These are phyloP conservation scores for Pediacus dermestoides DNA, from an alignment of 2,888 invertebrate species.

Conservation along the genomic window DNA sequence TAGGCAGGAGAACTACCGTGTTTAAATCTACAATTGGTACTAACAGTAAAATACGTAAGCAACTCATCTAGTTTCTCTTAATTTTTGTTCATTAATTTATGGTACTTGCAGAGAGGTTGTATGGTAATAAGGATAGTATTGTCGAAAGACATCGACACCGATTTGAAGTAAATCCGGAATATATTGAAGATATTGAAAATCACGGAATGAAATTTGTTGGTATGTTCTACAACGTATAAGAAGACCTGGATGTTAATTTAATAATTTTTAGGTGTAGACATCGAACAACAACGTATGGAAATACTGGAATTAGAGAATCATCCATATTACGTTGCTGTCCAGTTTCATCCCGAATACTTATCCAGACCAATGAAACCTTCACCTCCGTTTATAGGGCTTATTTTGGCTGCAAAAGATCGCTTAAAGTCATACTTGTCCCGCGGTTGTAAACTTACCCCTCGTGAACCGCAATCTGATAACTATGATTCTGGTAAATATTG, in stretches of 20 bases:
- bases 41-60: conserved; percentile 60
- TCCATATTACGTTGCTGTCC: conserved; percentile 91
- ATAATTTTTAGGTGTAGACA: conserved; percentile 64
- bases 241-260: background rate
- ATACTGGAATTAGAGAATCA: conserved; percentile 83
- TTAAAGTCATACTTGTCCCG: conserved; percentile 68
- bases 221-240: background rate
- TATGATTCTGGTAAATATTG: conserved; percentile 58
- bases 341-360: conserved; percentile 97
- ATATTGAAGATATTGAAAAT: conserved; percentile 72
- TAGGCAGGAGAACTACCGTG: conserved; percentile 87
- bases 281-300: conserved; percentile 86
- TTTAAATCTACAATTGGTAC: conserved; percentile 62
- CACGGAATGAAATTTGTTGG: conserved; percentile 88
- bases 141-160: conserved; percentile 96
- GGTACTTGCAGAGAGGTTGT: conserved; percentile 61
- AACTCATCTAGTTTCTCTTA: too few species aligned
- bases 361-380: conserved; percentile 89
- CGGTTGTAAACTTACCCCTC: conserved; percentile 72
- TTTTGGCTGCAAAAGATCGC: conserved; percentile 84
- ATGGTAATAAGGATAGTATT: conserved; percentile 71
- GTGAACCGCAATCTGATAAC: conserved; percentile 63
- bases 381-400: conserved; percentile 91
- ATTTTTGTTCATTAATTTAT: conserved; percentile 7
- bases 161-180: conserved; percentile 93